Evolutionary conservation across 1,140 invertebrate species (phyloP).

Genomic region (Leptonema lineaticorne): DNA sequence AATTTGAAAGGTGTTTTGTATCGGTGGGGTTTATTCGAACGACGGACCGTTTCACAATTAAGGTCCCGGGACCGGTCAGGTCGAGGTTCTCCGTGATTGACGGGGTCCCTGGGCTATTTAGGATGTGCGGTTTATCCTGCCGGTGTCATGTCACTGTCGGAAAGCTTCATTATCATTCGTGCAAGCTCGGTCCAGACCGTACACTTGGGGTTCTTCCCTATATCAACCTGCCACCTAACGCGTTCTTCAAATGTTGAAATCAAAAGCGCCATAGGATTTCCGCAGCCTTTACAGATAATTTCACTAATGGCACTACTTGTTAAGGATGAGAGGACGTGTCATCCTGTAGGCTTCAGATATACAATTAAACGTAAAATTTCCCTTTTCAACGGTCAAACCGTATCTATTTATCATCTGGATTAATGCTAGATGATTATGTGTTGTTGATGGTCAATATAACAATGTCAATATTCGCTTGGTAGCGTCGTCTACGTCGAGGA

Average conservation of each 20-base stretch:
- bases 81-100: slow-evolving; percentile 29
- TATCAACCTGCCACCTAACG: background rate
- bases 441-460: too few relatives aligned
- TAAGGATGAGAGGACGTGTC: background rate
- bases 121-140: slow-evolving; percentile 31
- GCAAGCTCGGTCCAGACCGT: slow-evolving; percentile 10
- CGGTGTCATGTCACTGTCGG: slow-evolving; percentile 36
- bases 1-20: too few relatives aligned
- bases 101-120: slow-evolving; percentile 25
- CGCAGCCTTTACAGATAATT: background rate
- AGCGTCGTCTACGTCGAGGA: too few relatives aligned
- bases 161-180: slow-evolving; percentile 32
- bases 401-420: too few relatives aligned
- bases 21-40: background rate
- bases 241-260: background rate
- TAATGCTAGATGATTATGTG: too few relatives aligned
- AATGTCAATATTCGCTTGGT: too few relatives aligned
- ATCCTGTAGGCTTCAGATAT: background rate
- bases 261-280: background rate
- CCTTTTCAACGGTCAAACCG: background rate
- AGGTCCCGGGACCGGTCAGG: background rate
- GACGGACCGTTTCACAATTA: slow-evolving; percentile 6
- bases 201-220: background rate
- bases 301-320: background rate
- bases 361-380: background rate